Evolutionary conservation across 2,797 vertebrate genomes (phyloP), one percentile per base, ranked within the genome.

Genomic region (Brachymystax lenok): DNA sequence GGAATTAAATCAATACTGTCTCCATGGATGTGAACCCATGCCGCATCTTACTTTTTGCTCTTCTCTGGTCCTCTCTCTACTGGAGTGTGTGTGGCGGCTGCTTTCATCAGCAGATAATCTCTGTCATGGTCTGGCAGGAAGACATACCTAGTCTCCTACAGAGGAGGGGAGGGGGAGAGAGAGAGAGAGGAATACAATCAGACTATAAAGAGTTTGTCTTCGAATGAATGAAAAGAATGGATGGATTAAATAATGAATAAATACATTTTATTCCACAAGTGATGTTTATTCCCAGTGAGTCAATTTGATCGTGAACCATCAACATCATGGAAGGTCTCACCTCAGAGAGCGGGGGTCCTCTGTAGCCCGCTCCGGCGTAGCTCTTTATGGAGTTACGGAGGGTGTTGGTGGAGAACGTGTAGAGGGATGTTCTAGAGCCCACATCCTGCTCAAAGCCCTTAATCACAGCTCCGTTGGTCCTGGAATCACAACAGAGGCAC

Each of bases 361-460:
- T 59, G 80, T 90, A 96, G 0, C 95, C 95, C 0, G 4, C 1
- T 0, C 5, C 0, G 0, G 63, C 17, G 71, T 96, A 96, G 69
- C 70, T 86, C 69, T 13, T 12, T 51, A 96, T 84, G 4, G 95
- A 95, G 89, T 96, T 96, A 82, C 86, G 84, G 76, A 96, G 3
- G 0, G 96, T 96, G 89, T 96, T 96, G 73, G 94, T 94, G 80
- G 95, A 96, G 87, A 96, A 96, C 0, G 88, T 93, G 85, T 96
- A 96, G 81, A 95, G 93, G 24, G 96, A 95, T 2, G 95, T 96
- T 2, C 94, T 88, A 0, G 81, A 86, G 1, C 96, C 96, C 19
- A 96, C 94, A 14, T 96, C 95, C 30, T 85, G 2, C 84, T 96
- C 92, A 28, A 93, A 95, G 50, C 94, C 95, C 5, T 82, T 59